Conservation (phyloP, 2,888 invertebrate genomes). For the Drosophila mayaguana region DNA sequence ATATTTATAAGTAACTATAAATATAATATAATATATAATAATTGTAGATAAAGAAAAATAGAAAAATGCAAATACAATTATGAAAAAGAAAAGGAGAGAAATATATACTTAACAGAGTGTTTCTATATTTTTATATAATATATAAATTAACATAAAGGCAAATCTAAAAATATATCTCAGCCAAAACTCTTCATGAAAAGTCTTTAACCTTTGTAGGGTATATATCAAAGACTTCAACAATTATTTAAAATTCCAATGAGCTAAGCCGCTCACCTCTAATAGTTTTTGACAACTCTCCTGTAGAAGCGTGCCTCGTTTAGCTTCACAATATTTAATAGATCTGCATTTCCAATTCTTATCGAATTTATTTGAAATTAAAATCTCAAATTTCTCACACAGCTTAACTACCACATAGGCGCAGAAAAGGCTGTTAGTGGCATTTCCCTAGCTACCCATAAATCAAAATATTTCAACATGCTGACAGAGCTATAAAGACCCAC, state of each 20-base stretch:
- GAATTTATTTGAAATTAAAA: neutral
- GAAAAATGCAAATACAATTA: no score
- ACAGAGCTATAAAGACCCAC: constrained; percentile 36
- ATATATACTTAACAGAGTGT: no score
- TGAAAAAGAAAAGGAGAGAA: no score
- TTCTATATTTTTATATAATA: no score
- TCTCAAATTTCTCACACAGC: constrained; percentile 50
- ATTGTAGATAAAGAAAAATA: no score
- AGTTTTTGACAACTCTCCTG: neutral
- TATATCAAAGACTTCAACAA: neutral
- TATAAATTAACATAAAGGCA: no score
- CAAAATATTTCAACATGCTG: constrained; percentile 54
- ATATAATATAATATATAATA: no score
- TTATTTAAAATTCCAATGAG: neutral
- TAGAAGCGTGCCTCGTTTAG: constrained; percentile 1
- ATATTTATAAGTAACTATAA: no score
- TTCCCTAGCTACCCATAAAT: constrained; percentile 46
- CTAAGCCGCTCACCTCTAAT: neutral
- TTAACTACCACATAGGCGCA: constrained; percentile 24
- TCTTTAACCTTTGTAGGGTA: neutral
- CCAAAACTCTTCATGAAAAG: neutral
- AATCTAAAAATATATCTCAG: no score
- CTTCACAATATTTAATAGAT: neutral
- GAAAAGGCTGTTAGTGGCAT: constrained; percentile 24
- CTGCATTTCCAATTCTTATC: constrained; percentile 1